A percentile compares a stretch with the other conserved stretches of the same genome.
phyloP scores from a whole-genome alignment of 2,797 vertebrate genomes.

The Decapterus maruadsi region DNA sequence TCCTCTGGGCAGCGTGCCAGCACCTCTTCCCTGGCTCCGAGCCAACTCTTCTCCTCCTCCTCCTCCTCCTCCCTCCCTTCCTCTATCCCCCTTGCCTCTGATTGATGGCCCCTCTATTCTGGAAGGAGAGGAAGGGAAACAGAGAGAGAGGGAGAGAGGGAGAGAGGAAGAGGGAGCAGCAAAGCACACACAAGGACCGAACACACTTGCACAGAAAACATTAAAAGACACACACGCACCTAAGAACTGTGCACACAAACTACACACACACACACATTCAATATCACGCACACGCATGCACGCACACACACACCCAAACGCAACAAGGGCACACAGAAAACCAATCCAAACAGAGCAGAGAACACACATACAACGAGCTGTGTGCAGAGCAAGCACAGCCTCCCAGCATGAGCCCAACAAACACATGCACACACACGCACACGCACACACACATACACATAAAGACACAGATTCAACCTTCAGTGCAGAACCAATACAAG shows the following conservation, averaged over 20 bases:
- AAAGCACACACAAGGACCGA: slow-evolving; percentile 55
- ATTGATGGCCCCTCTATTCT: slow-evolving; percentile 86
- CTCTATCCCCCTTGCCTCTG: slow-evolving; percentile 78
- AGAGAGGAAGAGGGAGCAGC: slow-evolving; percentile 55
- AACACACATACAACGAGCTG: slow-evolving; percentile 65
- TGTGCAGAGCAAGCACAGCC: slow-evolving; percentile 74
- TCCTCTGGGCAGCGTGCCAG: slow-evolving; percentile 81
- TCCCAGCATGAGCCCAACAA: slow-evolving; percentile 63
- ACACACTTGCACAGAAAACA: slow-evolving; percentile 40
- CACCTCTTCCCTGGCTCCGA: slow-evolving; percentile 76
- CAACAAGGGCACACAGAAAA: slow-evolving; percentile 67
- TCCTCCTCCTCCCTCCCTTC: slow-evolving; percentile 46
- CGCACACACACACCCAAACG: slow-evolving; percentile 27
- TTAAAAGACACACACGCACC: slow-evolving; percentile 34
- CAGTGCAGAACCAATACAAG: slow-evolving; percentile 65
- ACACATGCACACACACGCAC: slow-evolving; percentile 24
- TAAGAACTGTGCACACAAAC: slow-evolving; percentile 35
- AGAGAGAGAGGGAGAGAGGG: slow-evolving; percentile 50
- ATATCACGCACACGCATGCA: slow-evolving; percentile 18
- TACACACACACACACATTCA: background rate
- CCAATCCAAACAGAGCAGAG: slow-evolving; percentile 76
- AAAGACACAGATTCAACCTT: slow-evolving; percentile 67
- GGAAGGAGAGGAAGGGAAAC: slow-evolving; percentile 80
- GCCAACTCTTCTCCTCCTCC: slow-evolving; percentile 73
- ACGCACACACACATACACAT: slow-evolving; percentile 38